Base-by-base conservation (phyloP, 2,888 invertebrate species). In the Leucania comma region DNA sequence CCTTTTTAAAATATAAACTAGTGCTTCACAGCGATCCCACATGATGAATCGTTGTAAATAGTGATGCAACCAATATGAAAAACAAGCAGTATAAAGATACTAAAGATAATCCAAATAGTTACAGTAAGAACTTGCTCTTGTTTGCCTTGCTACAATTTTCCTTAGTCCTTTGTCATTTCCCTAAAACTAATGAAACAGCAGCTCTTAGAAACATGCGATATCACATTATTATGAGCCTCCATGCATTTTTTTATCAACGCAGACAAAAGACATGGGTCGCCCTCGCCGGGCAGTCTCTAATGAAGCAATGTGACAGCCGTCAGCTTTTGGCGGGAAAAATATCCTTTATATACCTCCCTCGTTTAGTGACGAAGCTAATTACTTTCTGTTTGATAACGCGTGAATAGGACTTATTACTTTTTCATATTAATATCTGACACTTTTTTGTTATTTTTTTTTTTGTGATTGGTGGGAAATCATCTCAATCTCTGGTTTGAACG, bases 311-410 rank as follows among this genome's bases (percentile, higher is more conserved):
- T 87, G 88, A 89, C 87, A 83, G 80, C 73, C 81, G 86, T 88
- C 88, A 88, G 87, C 87, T 83, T 87, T 88, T 85, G 75, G 78
- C 73, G 77, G 66, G 73, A 81, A 84, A 87, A 85, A 87, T 68
- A 59, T 79, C 81, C 78, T 85, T 88, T 89, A 86, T 86, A 20
- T 24, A 24, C 0, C 20, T 20, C 75, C 73, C 82, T 78, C 78
- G 76, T 85, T 82, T 77, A 78, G 74, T 86, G 88, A 89, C 88
- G 87, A 84, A 85, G 83, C 84, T 89, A 89, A 89, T 89, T 88
- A 84, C 84, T 50, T 72, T 85, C 79, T 82, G 82, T 81, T 79
- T 75, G 84, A 85, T 83, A 81, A 74, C 77, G 75, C 73, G 82
- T 80, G 85, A 29, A 61, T 74, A 79, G 57, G 68, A 62, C 70